Evolutionary conservation across 2,113 vertebrate genomes (phyloP).

Genomic region (Nestor notabilis): DNA sequence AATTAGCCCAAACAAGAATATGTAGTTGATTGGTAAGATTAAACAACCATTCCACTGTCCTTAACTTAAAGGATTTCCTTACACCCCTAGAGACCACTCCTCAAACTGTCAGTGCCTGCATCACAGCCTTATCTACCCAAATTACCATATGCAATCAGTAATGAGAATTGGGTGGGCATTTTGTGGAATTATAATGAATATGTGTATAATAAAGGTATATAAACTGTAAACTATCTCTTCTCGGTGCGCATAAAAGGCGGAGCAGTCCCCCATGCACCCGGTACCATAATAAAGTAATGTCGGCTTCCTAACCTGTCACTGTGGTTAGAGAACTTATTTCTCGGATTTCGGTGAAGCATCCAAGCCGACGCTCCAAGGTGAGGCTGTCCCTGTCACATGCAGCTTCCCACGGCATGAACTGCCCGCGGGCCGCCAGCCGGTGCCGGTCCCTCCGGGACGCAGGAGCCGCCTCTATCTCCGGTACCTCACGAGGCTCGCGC

Average conservation of each 20-base stretch:
- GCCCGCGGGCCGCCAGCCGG: fast-evolving
- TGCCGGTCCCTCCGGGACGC: fast-evolving
- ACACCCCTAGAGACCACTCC: background rate
- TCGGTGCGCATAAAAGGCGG: fast-evolving
- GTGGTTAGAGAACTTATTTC: background rate
- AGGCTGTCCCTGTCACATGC: fast-evolving
- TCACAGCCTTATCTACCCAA: background rate
- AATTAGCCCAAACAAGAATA: background rate
- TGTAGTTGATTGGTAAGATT: background rate
- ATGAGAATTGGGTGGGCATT: background rate
- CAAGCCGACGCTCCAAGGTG: background rate
- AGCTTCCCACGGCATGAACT: fast-evolving
- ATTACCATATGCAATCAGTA: background rate
- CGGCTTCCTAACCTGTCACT: background rate
- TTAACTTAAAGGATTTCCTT: background rate
- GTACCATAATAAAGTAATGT: background rate
- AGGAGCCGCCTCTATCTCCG: fast-evolving
- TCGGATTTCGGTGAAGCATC: background rate
- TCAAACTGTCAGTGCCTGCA: background rate
- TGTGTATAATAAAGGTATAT: background rate
- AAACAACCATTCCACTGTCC: background rate
- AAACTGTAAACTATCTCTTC: background rate
- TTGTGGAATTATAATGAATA: background rate
- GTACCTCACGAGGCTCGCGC: fast-evolving
- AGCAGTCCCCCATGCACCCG: background rate